Base-by-base conservation (phyloP, 2,797 vertebrate species). In the Brotula barbata region DNA sequence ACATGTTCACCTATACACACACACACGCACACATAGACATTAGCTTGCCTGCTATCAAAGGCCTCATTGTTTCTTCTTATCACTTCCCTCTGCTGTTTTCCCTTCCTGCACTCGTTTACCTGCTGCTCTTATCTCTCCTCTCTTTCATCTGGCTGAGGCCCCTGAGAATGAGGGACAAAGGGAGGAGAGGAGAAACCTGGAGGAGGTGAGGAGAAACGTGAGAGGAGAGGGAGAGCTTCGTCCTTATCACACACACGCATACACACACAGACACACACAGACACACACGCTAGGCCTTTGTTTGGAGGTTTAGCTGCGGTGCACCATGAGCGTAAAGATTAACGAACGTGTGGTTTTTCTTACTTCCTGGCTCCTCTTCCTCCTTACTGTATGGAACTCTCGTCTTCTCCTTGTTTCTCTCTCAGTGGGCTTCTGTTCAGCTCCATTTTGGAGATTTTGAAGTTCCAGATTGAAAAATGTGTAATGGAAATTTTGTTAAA, bases 131-230 rank as follows among this genome's bases (percentile, higher is more conserved):
- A 88, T 89, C 85, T 84, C 34, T 49, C 39, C 54, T 65, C 46
- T 45, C 76, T 87, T 88, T 87, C 82, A 89, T 87, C 85, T 88
- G n/a, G n/a, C n/a, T n/a, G n/a, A n/a, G n/a, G n/a, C n/a, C n/a
- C 6, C 7, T 19, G 64, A 80, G 77, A 80, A 82, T 10, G 34
- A 39, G 37, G 8, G 71, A 73, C 39, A 19, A 22, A 58, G 31
- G 20, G n/a, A 12, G 12, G 22, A 17, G 34, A 56, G 74, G 63
- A 79, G 68, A 51, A 78, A 71, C 25, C 55, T 62, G 65, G 37
- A 39, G 13, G 14, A 39, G 7, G 4, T 15, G 37, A 14, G n/a
- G 37, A 15, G 4, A 36, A 12, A 10, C 6, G 34, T 5, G 37
- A 39, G 15, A 11, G 48, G 28, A 21, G 64, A 68, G 85, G 79